Conservation (phyloP, 2,797 vertebrate species). For the Enteromius paludinosus region DNA sequence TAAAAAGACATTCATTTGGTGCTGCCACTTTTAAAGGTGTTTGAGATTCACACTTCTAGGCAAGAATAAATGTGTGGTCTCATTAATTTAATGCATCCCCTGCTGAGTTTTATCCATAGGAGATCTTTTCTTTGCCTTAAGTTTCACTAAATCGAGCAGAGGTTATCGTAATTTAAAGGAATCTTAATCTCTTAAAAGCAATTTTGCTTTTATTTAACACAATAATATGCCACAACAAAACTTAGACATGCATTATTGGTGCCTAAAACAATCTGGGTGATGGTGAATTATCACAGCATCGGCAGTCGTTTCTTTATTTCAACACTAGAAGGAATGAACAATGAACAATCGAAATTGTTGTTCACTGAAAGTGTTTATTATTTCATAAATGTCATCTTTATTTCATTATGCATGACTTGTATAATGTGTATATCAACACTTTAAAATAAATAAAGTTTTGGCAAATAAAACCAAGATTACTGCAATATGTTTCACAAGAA, state of each 20-base stretch:
- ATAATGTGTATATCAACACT: background rate
- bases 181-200: background rate
- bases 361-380: background rate
- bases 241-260: background rate
- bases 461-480: background rate
- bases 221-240: background rate
- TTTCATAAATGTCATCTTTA: background rate
- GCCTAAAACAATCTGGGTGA: background rate
- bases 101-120: conserved; percentile 36
- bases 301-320: background rate
- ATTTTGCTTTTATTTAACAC: background rate
- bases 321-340: background rate
- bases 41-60: conserved; percentile 55
- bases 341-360: background rate
- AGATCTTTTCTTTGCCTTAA: conserved; percentile 5
- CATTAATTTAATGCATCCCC: conserved; percentile 53
- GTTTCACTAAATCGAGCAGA: conserved; percentile 1
- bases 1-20: conserved; percentile 48
- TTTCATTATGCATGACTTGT: background rate
- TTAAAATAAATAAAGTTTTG: background rate
- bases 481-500: background rate
- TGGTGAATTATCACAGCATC: background rate
- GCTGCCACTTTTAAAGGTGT: conserved; percentile 56
- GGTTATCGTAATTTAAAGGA: background rate
- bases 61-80: conserved; percentile 60